Evolutionary conservation across 2,888 invertebrate genomes (phyloP).

Genomic region (Pharmacophagus antenor): DNA sequence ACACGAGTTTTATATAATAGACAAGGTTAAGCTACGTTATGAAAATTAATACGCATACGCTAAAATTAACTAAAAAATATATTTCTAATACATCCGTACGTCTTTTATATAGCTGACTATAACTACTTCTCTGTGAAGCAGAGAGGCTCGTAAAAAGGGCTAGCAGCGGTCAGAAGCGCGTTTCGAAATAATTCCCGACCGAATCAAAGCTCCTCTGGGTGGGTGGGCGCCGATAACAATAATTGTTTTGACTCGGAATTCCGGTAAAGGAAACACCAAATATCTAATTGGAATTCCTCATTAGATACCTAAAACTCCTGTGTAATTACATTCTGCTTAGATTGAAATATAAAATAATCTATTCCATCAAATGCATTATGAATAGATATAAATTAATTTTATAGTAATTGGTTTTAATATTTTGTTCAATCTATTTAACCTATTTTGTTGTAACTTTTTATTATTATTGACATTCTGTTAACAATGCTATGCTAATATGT

Average conservation of each 20-base stretch:
- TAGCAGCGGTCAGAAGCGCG: slow-evolving; percentile 36
- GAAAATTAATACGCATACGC: not conserved
- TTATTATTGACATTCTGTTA: too few relatives aligned
- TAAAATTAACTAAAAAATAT: not conserved
- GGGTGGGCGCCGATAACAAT: slow-evolving; percentile 71
- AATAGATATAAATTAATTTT: too few relatives aligned
- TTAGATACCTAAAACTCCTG: slow-evolving; percentile 58
- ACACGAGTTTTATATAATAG: too few relatives aligned
- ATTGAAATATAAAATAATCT: slow-evolving; percentile 36
- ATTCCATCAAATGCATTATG: too few relatives aligned
- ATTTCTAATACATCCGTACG: slow-evolving; percentile 13
- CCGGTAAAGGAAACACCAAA: slow-evolving; percentile 59
- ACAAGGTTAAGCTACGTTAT: not conserved
- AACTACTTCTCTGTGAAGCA: slow-evolving; percentile 34
- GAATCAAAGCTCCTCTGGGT: slow-evolving; percentile 62
- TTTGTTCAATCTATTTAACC: too few relatives aligned
- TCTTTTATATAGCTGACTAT: not conserved
- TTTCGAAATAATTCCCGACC: slow-evolving; percentile 59
- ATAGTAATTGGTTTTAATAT: too few relatives aligned
- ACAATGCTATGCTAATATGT: too few relatives aligned
- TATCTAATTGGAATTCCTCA: slow-evolving; percentile 79
- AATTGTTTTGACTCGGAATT: slow-evolving; percentile 69
- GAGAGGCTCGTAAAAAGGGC: slow-evolving; percentile 27
- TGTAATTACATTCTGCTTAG: slow-evolving; percentile 69
- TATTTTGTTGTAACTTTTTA: too few relatives aligned